Evolutionary conservation across 2,888 invertebrate species (phyloP).

Genomic region (Cyrtodaria siliqua): DNA sequence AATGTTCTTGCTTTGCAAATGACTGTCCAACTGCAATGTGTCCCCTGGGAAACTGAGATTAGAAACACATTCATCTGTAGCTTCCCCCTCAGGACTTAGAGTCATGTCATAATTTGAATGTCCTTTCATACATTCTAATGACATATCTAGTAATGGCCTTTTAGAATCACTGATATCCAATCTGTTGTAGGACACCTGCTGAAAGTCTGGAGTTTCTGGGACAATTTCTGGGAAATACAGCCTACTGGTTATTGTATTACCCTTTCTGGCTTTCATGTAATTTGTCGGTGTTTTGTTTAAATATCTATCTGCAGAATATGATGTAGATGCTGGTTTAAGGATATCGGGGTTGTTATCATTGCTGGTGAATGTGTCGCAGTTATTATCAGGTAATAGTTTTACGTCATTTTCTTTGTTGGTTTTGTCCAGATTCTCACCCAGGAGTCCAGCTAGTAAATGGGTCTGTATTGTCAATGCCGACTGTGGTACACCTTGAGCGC

Average conservation of each 20-base stretch:
- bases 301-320: no score
- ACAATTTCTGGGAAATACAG: conserved; percentile 12
- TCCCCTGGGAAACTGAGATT: no score
- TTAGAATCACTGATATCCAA: background rate
- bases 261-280: background rate
- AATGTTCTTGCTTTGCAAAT: no score
- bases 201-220: conserved; percentile 37
- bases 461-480: conserved; percentile 17
- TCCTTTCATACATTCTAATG: background rate
- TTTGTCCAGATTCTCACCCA: conserved; percentile 27
- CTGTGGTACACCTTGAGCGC: background rate
- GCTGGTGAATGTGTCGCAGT: background rate
- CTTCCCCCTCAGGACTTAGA: background rate
- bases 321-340: no score
- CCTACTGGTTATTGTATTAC: background rate
- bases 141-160: background rate
- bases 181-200: background rate
- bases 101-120: background rate
- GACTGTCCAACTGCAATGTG: no score
- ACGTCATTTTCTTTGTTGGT: background rate
- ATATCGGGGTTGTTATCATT: background rate
- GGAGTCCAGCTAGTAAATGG: conserved; percentile 34
- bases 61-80: no score
- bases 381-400: background rate
- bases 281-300: background rate